Base-by-base conservation (phyloP, 2,113 vertebrate genomes). In the Caracal caracal region DNA sequence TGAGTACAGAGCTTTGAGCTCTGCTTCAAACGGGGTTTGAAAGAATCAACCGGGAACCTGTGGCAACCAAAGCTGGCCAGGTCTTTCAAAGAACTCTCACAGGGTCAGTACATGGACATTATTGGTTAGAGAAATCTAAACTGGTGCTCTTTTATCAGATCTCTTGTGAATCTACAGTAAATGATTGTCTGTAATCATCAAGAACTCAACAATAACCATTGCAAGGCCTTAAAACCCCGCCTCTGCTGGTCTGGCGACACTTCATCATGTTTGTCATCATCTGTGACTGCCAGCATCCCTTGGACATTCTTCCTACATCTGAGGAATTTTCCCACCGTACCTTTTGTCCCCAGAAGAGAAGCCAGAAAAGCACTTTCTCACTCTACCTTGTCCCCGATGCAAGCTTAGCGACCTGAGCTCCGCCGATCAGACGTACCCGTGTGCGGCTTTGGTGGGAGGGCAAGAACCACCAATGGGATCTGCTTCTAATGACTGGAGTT, bases 1-100 rank as follows among this genome's bases (percentile, higher is more conserved):
- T 63, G 71, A 94, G 78, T 33, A 81, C 70, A 78, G 89, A 97
- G 83, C 73, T 97, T 56, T 76, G 96, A 98, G 66, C 61, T 63
- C 53, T 82, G 90, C 92, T 96, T 94, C 86, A 78, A 96, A 96
- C 1, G 40, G 93, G 63, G 89, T 5, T 0, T 15, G 94, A 92
- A 43, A 28, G 47, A 97, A 94, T 20, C 88, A 96, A 61, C 1
- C 37, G 59, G 76, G 65, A 70, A 43, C 35, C 12, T 30, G 22
- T 11, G 6, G 71, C 24, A 22, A 22, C 19, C 0, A 6, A 6
- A 40, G 30, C 37, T 6, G 13, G 28, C 5, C 10, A 20, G 49
- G 4, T 49, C 28, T 19, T 63, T 30, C 43, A 35, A 20, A 63
- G 13, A 83, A 26, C 79, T 43, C 35, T 6, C 35, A 2, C 4